Evolutionary conservation across 30 jellyfish, hydroid and myxozoan species (phyloP).

Genomic region (Morbakka virulenta): DNA sequence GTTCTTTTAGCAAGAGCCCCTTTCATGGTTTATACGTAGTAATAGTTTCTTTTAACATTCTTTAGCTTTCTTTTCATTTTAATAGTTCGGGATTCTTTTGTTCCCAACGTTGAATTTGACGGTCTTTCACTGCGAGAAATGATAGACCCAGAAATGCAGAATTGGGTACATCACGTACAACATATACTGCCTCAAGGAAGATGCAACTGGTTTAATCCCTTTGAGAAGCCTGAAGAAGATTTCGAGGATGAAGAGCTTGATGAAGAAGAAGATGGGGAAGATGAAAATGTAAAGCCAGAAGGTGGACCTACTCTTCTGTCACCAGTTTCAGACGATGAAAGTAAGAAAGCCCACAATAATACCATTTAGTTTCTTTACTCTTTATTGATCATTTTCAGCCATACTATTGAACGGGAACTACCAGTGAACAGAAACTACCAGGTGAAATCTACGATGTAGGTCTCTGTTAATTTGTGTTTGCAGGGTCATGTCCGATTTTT

Average conservation of each 20-base stretch:
- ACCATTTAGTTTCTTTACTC: no score
- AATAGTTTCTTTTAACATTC: no score
- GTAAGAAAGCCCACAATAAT: no score
- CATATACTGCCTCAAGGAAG: slow-evolving; percentile 94
- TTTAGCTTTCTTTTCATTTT: no score
- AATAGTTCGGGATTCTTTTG: slow-evolving; percentile 74
- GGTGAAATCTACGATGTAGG: no score
- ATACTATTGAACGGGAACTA: no score
- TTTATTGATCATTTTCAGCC: no score
- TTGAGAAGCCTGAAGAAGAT: slow-evolving; percentile 88
- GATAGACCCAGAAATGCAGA: slow-evolving; percentile 76
- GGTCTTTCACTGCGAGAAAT: slow-evolving; percentile 83
- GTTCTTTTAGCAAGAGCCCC: no score
- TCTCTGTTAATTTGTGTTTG: no score
- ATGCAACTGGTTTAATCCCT: slow-evolving; percentile 93
- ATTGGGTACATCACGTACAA: slow-evolving; percentile 96
- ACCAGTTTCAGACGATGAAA: slow-evolving; percentile 65
- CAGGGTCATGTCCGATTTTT: no score
- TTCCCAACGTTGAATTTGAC: slow-evolving; percentile 78
- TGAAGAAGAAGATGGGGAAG: slow-evolving; percentile 76
- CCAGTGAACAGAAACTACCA: no score
- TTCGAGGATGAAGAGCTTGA: slow-evolving; percentile 91
- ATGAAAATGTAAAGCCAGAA: slow-evolving; percentile 62
- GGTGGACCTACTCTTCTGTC: slow-evolving; percentile 86
- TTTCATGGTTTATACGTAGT: no score